A percentile compares a stretch with the other conserved stretches of the same genome.
phyloP scores from a whole-genome alignment of 2,888 invertebrate genomes.

The Caenorhabditis becei region DNA sequence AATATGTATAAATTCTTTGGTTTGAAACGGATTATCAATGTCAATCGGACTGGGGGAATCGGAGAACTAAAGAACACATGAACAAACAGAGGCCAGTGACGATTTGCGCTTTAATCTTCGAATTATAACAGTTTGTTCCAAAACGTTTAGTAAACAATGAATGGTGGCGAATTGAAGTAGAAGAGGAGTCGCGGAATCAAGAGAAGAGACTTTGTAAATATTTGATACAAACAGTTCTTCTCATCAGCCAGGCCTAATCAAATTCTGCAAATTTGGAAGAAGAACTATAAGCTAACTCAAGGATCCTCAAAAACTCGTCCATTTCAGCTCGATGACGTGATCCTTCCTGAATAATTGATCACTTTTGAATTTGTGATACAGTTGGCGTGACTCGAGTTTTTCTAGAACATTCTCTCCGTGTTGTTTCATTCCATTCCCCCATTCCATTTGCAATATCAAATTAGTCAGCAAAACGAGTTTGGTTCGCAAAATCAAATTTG shows the following conservation, averaged over 20 bases:
- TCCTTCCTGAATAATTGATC: conserved; percentile 3
- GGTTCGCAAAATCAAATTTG: neutral
- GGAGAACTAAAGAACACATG: neutral
- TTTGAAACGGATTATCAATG: neutral
- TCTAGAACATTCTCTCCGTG: too few species aligned
- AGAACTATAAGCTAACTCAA: too few species aligned
- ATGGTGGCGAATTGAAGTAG: neutral
- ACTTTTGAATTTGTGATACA: neutral
- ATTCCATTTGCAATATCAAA: conserved; percentile 6
- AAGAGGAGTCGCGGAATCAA: too few species aligned
- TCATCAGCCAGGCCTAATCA: too few species aligned
- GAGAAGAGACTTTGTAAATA: conserved; percentile 49
- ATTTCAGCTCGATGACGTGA: neutral
- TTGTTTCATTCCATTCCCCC: neutral
- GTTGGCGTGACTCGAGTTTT: conserved; percentile 11
- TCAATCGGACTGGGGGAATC: neutral
- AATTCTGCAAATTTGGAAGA: too few species aligned
- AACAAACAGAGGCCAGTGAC: conserved; percentile 31
- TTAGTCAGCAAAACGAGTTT: conserved; percentile 4
- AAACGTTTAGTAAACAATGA: conserved; percentile 29
- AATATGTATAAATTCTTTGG: conserved; percentile 17
- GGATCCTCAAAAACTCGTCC: too few species aligned
- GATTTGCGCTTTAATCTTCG: conserved; percentile 46
- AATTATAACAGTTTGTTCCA: conserved; percentile 52
- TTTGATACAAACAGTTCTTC: too few species aligned